Percentiles rank a stretch among this genome's conserved stretches.
Conservation (phyloP, 1,140 invertebrate genomes). For the Proctacanthus coquilletti region DNA sequence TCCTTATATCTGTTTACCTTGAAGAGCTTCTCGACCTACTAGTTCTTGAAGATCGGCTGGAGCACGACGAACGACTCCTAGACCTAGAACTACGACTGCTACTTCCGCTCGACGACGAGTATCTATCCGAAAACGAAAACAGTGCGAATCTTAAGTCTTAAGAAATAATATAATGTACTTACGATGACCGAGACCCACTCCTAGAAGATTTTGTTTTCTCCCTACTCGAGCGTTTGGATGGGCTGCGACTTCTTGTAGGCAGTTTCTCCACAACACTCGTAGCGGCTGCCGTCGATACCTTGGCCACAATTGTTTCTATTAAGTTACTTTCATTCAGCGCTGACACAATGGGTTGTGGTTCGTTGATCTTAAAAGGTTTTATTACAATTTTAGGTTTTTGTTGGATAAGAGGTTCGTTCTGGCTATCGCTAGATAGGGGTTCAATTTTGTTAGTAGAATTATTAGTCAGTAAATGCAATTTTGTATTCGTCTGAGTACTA, state of each 20-base stretch:
- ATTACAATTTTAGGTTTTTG: conserved; percentile 30
- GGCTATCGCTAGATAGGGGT: no score
- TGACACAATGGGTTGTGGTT: conserved; percentile 28
- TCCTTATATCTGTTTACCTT: conserved; percentile 8
- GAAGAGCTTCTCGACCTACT: conserved; percentile 26
- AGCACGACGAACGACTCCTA: conserved; percentile 31
- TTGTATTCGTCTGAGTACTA: no score
- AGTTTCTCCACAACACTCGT: conserved; percentile 33
- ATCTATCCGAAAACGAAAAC: conserved; percentile 9
- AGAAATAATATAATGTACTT: conserved; percentile 5
- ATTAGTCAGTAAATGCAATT: no score
- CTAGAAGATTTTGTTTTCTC: conserved; percentile 13
- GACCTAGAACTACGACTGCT: conserved; percentile 28
- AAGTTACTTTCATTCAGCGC: conserved; percentile 24
- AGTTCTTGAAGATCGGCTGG: conserved; percentile 34
- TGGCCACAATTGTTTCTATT: conserved; percentile 27
- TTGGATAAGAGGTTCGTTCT: no score
- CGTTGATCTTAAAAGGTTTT: conserved; percentile 30
- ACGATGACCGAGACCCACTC: conserved; percentile 31
- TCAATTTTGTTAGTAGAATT: no score
- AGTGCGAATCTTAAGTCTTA: no score
- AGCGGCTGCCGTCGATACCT: conserved; percentile 26
- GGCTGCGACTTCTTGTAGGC: conserved; percentile 22
- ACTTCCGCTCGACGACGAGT: conserved; percentile 30
- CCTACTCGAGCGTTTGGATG: conserved; percentile 9